These are phyloP conservation scores for Sciurus vulgaris DNA, from an alignment of 2,797 vertebrate species.

Conservation along the genomic window DNA sequence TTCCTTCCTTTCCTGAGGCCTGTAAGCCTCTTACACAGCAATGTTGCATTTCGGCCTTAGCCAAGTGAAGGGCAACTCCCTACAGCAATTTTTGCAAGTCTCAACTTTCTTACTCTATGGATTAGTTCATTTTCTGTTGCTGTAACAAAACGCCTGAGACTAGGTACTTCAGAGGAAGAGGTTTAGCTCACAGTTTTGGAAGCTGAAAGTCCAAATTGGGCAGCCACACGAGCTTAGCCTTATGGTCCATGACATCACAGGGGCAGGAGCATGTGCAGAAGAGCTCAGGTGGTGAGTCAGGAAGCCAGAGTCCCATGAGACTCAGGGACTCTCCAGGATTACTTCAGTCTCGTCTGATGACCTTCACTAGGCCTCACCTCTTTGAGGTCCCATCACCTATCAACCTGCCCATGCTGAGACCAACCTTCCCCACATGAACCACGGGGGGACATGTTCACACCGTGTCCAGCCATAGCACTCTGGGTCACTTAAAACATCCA, in stretches of 20 bases:
- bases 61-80: background rate
- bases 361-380: background rate
- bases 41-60: fast-evolving
- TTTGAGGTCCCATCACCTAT: background rate
- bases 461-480: background rate
- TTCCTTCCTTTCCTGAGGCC: background rate
- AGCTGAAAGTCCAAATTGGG: too few relatives aligned
- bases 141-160: background rate
- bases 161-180: background rate
- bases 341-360: background rate
- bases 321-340: too few relatives aligned
- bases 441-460: too few relatives aligned
- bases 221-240: too few relatives aligned
- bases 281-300: background rate
- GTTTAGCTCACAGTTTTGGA: background rate
- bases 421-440: background rate
- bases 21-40: background rate
- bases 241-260: background rate
- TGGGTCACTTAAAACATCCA: background rate
- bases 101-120: background rate
- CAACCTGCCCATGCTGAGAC: background rate
- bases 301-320: background rate
- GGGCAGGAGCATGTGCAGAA: background rate
- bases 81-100: background rate
- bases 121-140: background rate